Percentiles rank a stretch among this genome's conserved stretches.
phyloP scores from a whole-genome alignment of 2,888 invertebrate species.

The Platypus cylindrus region DNA sequence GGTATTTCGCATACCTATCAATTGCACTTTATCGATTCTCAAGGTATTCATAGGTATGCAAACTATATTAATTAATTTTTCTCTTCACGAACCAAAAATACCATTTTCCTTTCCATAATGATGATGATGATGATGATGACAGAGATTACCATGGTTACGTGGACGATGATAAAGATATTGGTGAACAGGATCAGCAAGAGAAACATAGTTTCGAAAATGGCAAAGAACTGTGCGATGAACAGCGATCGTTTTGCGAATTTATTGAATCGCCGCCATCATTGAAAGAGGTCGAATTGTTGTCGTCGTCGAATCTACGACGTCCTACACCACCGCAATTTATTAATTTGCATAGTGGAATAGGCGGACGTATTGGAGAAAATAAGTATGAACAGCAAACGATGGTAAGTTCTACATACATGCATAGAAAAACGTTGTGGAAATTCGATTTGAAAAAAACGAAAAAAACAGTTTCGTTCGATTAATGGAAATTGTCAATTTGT shows the following conservation, averaged over 20 bases:
- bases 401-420: too few species aligned
- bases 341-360: constrained; percentile 29
- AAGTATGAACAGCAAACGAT: too few species aligned
- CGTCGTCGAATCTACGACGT: too few species aligned
- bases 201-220: constrained; percentile 10
- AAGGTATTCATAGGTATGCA: constrained; percentile 25
- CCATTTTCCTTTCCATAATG: too few species aligned
- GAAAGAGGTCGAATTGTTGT: constrained; percentile 20
- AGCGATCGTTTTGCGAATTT: neutral
- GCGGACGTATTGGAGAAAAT: constrained; percentile 29
- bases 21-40: constrained; percentile 33
- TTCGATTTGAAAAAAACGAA: too few species aligned
- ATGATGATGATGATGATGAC: too few species aligned
- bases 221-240: constrained; percentile 7
- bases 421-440: too few species aligned
- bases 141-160: constrained; percentile 33
- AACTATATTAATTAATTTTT: too few species aligned
- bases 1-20: constrained; percentile 32
- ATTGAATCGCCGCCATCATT: constrained; percentile 16
- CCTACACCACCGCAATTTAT: constrained; percentile 33
- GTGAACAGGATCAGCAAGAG: too few species aligned
- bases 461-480: too few species aligned
- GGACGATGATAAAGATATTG: constrained; percentile 17
- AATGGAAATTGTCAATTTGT: too few species aligned
- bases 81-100: too few species aligned